Conservation (phyloP, 2,113 vertebrate species). For the Colinus virginianus region DNA sequence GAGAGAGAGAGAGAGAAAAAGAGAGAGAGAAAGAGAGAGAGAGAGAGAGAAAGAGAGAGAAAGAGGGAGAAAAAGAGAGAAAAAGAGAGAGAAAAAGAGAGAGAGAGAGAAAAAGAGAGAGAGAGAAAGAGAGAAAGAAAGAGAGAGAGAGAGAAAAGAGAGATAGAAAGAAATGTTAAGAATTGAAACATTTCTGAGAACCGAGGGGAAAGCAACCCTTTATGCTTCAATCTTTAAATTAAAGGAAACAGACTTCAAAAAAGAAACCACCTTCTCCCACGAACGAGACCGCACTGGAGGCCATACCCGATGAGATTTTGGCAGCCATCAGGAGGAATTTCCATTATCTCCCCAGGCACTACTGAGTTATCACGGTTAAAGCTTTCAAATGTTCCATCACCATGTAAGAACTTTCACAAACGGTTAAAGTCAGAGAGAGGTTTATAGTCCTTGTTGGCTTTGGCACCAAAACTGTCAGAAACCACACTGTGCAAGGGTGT, state of each 20-base stretch:
- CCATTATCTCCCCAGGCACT: background rate
- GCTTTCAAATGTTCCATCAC: background rate
- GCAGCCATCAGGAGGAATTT: background rate
- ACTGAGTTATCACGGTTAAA: background rate
- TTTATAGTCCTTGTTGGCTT: constrained; percentile 32
- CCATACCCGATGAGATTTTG: background rate
- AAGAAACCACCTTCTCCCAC: background rate
- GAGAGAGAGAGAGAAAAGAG: background rate
- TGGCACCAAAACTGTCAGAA: constrained; percentile 9
- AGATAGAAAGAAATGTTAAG: background rate
- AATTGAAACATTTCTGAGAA: background rate
- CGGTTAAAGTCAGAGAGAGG: background rate
- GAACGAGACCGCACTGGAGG: background rate
- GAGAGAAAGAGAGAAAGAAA: too few species aligned
- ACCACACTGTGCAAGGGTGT: background rate
- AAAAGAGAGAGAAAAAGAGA: background rate
- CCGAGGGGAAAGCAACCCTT: background rate
- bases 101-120: too few species aligned
- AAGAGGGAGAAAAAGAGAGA: too few species aligned
- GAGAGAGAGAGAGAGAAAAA: too few species aligned
- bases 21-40: too few species aligned
- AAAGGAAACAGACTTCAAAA: background rate
- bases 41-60: too few species aligned
- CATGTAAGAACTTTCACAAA: background rate
- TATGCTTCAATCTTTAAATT: background rate